Base-by-base conservation (phyloP, 2,113 vertebrate species). In the Eolophus roseicapilla region DNA sequence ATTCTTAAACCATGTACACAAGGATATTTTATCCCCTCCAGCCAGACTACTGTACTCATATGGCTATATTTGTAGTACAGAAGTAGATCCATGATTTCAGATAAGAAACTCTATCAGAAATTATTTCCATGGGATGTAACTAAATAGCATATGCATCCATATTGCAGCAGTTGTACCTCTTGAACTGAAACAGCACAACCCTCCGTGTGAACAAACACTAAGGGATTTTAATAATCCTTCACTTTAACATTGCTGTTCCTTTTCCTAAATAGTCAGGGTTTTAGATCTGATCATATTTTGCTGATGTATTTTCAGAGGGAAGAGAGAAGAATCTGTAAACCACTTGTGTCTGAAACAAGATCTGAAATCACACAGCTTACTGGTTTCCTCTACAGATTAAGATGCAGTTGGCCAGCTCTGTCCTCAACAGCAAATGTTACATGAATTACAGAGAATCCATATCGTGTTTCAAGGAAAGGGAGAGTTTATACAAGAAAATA, bases 1-100 rank as follows among this genome's bases (percentile, higher is more conserved):
- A 85, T 62, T 76, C 77, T 89, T 92, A 91, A 92, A 79, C 77
- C 47, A 25, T 12, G 44, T 20, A n/a, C 57, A 76, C 8, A 11
- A 31, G 43, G 53, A 90, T 74, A 81, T 75, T 95, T 91, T 91
- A 91, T 68, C 35, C 77, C 35, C 31, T 79, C 27, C 47, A 92
- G 57, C 23, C 33, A 57, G 29, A 47, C 13, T 25, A 63, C 67
- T 59, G n/a, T 33, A 59, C 64, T 78, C 12, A 39, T 31, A 35
- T 0, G 2, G n/a, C 18, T 59, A 18, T 43, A 78, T 33, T 67
- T 0, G 0, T 55, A 63, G 79, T 33, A 63, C 60, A 17, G 25
- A 86, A 88, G 41, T 13, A 93, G 53, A 69, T 41, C 13, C 39
- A 49, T 5, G 21, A 55, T 86, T 88, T 88, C 55, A 75, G 63